A percentile compares a stretch with the other conserved stretches of the same genome.
Conservation (phyloP, 1,140 invertebrate species). For the Dinoponera quadriceps region DNA sequence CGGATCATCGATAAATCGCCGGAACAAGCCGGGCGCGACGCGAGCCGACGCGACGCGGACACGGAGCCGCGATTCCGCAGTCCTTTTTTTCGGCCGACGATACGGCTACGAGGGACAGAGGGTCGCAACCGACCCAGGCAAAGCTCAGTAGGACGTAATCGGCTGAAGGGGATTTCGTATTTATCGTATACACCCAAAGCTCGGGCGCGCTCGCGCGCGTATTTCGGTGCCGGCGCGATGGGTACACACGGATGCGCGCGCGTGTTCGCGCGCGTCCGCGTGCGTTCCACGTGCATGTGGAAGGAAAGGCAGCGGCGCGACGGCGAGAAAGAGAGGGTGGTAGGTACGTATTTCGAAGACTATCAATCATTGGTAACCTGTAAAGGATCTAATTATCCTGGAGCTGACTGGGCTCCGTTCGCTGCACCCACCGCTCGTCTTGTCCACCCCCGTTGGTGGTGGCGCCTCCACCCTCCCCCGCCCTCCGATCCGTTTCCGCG, state of each 20-base stretch:
- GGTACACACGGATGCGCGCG: neutral
- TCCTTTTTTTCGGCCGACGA: slow-evolving; percentile 58
- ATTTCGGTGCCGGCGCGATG: slow-evolving; percentile 31
- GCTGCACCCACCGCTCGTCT: slow-evolving; percentile 73
- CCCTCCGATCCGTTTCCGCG: neutral
- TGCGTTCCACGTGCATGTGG: slow-evolving; percentile 28
- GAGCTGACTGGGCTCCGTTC: slow-evolving; percentile 76
- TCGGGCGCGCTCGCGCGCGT: slow-evolving; percentile 22
- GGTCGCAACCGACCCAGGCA: slow-evolving; percentile 68
- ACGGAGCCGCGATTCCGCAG: slow-evolving; percentile 23
- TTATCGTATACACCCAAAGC: slow-evolving; percentile 69
- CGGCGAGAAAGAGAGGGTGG: slow-evolving; percentile 32
- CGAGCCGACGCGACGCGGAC: slow-evolving; percentile 10
- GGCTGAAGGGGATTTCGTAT: slow-evolving; percentile 76
- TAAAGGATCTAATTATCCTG: slow-evolving; percentile 79
- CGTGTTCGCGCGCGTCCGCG: slow-evolving; percentile 12
- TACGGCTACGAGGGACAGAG: slow-evolving; percentile 26
- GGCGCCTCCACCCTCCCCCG: slow-evolving; percentile 29
- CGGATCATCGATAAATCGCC: slow-evolving; percentile 42
- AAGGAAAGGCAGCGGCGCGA: slow-evolving; percentile 54
- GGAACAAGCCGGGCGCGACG: slow-evolving; percentile 11
- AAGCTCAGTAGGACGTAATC: slow-evolving; percentile 76
- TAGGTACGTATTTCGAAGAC: slow-evolving; percentile 75
- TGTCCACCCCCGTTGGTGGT: slow-evolving; percentile 71
- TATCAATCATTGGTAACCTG: slow-evolving; percentile 78